These are phyloP conservation scores for Phengaris arion DNA, from an alignment of 2,888 invertebrate species.

Conservation along the genomic window DNA sequence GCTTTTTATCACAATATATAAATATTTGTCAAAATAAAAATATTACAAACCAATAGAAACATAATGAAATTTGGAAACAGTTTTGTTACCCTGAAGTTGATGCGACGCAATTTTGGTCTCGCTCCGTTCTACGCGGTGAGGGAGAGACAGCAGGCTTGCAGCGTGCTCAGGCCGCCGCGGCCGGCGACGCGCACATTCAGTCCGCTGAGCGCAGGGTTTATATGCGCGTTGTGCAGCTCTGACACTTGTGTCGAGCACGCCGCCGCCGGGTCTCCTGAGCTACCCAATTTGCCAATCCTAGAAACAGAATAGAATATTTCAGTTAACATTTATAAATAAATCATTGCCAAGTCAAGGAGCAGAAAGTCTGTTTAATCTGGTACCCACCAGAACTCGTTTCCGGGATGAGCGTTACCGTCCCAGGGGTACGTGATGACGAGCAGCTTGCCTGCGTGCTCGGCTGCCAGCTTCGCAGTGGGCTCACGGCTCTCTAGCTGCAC, in stretches of 20 bases:
- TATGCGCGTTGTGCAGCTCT: constrained; percentile 80
- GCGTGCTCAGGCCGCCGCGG: constrained; percentile 36
- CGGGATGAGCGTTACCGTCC: constrained; percentile 86
- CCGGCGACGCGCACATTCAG: constrained; percentile 43
- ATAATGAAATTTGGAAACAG: no score
- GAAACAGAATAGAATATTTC: constrained; percentile 45
- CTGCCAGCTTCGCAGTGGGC: constrained; percentile 75
- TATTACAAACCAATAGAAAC: no score
- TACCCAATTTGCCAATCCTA: constrained; percentile 75
- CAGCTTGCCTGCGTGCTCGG: constrained; percentile 66
- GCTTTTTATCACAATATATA: no score
- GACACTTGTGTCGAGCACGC: constrained; percentile 81
- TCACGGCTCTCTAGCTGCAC: constrained; percentile 76
- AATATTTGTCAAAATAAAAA: no score
- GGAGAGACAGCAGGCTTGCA: constrained; percentile 41
- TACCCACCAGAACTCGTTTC: constrained; percentile 84
- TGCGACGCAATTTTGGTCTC: not conserved
- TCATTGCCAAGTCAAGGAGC: no score
- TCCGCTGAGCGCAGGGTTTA: constrained; percentile 60
- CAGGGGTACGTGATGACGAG: constrained; percentile 85
- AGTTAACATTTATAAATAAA: not conserved
- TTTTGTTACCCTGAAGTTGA: no score
- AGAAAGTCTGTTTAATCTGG: no score
- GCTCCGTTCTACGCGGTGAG: constrained; percentile 34
- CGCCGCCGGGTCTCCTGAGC: constrained; percentile 82